A percentile compares a stretch with the other conserved stretches of the same genome.
phyloP scores from a whole-genome alignment of 2,797 vertebrate species.

The Spinus pinus region DNA sequence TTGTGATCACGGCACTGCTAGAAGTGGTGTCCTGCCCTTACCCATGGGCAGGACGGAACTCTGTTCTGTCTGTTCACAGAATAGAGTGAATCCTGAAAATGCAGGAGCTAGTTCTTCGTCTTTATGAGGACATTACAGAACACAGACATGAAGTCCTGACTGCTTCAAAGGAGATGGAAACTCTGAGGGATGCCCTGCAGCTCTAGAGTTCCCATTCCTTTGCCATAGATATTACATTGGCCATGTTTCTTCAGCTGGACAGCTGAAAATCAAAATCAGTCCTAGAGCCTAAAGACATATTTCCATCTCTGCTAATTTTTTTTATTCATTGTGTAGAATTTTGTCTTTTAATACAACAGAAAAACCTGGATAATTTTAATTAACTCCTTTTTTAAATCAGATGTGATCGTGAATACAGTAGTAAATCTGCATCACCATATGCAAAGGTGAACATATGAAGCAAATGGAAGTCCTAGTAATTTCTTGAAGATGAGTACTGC shows the following conservation, averaged over 20 bases:
- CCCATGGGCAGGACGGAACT: too few species aligned
- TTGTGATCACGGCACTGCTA: not conserved
- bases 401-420: not conserved
- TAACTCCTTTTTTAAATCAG: not conserved
- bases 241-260: not conserved
- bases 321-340: not conserved
- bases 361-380: not conserved
- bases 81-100: not conserved
- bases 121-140: not conserved
- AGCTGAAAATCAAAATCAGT: not conserved
- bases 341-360: not conserved
- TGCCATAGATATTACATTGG: not conserved
- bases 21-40: not conserved
- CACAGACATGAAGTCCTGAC: rapidly evolving
- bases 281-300: not conserved
- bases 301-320: not conserved
- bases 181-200: not conserved
- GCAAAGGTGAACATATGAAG: rapidly evolving
- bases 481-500: not conserved
- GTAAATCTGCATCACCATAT: not conserved
- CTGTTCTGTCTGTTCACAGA: not conserved
- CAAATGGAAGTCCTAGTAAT: not conserved
- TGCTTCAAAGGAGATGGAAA: not conserved
- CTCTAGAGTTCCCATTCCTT: not conserved
- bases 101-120: not conserved